Evolutionary conservation across 2,113 vertebrate species (phyloP).

Genomic region (Lepidothrix coronata): DNA sequence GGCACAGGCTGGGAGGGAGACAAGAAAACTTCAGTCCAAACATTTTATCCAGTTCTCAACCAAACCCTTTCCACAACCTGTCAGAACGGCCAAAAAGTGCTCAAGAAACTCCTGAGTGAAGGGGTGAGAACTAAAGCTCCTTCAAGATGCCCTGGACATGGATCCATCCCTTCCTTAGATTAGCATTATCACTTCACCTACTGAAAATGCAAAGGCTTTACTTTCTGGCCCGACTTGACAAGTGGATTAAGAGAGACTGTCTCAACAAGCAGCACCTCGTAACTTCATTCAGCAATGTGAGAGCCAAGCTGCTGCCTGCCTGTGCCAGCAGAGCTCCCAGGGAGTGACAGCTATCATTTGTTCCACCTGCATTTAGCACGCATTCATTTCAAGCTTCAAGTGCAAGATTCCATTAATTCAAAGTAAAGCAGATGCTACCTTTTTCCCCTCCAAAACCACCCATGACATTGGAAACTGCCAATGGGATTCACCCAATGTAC

Average conservation of each 20-base stretch:
- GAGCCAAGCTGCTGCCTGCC: background rate
- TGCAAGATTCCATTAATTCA: background rate
- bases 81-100: background rate
- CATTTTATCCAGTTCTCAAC: background rate
- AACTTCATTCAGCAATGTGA: background rate
- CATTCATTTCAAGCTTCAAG: background rate
- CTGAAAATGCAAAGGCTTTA: background rate
- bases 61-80: background rate
- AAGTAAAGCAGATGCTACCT: background rate
- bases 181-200: background rate
- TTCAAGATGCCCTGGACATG: background rate
- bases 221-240: background rate
- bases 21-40: constrained; percentile 15
- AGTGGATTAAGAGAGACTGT: no score
- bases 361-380: background rate
- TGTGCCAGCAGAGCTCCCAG: background rate
- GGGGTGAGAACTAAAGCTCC: background rate
- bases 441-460: background rate
- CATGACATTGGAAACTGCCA: background rate
- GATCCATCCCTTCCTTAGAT: background rate
- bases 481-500: background rate
- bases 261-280: background rate
- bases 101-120: background rate
- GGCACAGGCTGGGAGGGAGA: constrained; percentile 85
- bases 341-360: background rate